Evolutionary conservation across 2,797 vertebrate genomes (phyloP).

Genomic region (Microchirus variegatus): DNA sequence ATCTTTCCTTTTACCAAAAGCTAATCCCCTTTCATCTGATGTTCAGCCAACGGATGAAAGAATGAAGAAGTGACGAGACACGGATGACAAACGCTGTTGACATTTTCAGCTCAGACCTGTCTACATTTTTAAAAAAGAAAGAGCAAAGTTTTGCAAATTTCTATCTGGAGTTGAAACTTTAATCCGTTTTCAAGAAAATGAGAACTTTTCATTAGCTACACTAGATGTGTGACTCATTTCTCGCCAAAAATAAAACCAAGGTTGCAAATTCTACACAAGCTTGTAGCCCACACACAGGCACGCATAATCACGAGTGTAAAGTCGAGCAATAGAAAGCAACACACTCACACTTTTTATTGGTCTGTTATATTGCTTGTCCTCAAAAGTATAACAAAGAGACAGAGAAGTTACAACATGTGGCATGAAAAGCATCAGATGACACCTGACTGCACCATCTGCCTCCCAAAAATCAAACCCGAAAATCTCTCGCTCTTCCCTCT

Average conservation of each 20-base stretch:
- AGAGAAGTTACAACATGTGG: constrained; percentile 4
- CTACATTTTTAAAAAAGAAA: constrained; percentile 1
- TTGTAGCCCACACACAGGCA: constrained; percentile 1
- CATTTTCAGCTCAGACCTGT: too few species aligned
- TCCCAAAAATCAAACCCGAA: constrained; percentile 1
- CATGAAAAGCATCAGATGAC: constrained; percentile 7
- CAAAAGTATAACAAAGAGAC: neutral
- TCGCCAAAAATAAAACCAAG: too few species aligned
- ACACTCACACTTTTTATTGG: neutral
- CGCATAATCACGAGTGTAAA: neutral
- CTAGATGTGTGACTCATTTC: too few species aligned
- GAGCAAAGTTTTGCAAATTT: constrained; percentile 10
- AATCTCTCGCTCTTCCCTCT: neutral
- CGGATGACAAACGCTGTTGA: constrained; percentile 12
- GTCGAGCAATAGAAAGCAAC: neutral
- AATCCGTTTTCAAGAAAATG: too few species aligned
- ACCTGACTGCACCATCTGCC: constrained; percentile 13
- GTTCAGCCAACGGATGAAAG: constrained; percentile 47
- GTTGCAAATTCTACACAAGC: too few species aligned
- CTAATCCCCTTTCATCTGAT: constrained; percentile 59
- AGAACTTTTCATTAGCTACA: too few species aligned
- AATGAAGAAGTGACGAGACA: constrained; percentile 40
- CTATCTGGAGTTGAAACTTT: neutral
- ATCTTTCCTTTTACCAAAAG: constrained; percentile 33
- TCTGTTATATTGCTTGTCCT: neutral